Conservation (phyloP, 2,888 invertebrate species). For the Pollenia amentaria region DNA sequence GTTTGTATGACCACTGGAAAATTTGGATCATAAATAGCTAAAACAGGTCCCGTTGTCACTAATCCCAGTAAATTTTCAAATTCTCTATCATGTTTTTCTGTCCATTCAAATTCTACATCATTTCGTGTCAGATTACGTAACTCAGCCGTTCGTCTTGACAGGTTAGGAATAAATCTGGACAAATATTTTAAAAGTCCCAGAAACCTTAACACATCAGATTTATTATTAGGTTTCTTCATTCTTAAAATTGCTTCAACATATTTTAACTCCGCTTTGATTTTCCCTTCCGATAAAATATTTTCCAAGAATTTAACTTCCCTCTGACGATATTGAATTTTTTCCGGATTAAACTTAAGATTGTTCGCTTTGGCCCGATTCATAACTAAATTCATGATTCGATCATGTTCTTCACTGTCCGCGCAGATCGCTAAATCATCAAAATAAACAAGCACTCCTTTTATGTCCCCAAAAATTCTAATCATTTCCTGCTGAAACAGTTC, state of each 20-base stretch:
- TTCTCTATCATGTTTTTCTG: no score
- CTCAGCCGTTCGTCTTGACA: constrained; percentile 55
- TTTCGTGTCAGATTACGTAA: constrained; percentile 11
- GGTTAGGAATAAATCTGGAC: constrained; percentile 50
- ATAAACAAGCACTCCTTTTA: neutral
- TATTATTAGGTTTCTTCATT: no score
- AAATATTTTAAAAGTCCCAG: no score
- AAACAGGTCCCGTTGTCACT: constrained; percentile 26
- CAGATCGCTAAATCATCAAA: constrained; percentile 33
- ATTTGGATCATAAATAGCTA: constrained; percentile 62
- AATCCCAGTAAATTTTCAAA: no score
- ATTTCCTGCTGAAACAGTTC: no score
- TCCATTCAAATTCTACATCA: neutral
- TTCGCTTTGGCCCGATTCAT: constrained; percentile 4
- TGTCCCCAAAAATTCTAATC: no score
- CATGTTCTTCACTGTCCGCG: constrained; percentile 14
- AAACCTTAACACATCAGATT: no score
- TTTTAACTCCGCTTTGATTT: no score
- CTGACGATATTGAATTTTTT: neutral
- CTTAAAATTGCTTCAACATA: no score
- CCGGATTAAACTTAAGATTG: constrained; percentile 7
- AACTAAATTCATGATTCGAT: neutral
- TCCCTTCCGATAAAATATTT: neutral
- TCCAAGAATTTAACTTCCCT: no score
- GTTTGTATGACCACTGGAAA: constrained; percentile 62